Base-by-base conservation (phyloP, 2,888 invertebrate species). In the Zygaena filipendulae region DNA sequence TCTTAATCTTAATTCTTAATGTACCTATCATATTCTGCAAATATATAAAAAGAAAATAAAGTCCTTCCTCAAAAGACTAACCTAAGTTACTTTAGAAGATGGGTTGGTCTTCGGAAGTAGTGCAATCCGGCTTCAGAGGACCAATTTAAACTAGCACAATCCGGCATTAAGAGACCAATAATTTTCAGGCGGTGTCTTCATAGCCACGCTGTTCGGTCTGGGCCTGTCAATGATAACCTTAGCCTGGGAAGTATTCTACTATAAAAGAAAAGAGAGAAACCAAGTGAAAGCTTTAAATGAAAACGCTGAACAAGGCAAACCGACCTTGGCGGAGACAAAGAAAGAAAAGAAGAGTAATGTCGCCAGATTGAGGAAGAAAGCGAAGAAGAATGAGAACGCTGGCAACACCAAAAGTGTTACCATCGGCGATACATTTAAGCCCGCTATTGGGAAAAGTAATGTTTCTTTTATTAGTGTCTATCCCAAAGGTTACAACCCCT, bases 171-270 rank as follows among this genome's bases (percentile, higher is more conserved):
- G n/a, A n/a, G n/a, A n/a, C n/a, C n/a, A n/a, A n/a, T n/a, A n/a
- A n/a, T 25, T 61, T 55, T 6, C 57, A 90, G 91, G 92, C 26
- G 95, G 95, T 0, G 94, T 95, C 0, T 95, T 95, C 52, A 94
- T 95, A 40, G 94, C 94, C 0, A 94, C 94, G 0, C 68, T 94
- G 0, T 90, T 92, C 52, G 95, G 95, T 0, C 62, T 95, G 3
- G 88, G 88, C 0, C 53, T 95, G 27, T 94, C 95, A 0, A 91
- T 95, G 90, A 58, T 92, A 1, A 92, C 93, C 0, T 61, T 95
- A 10, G 88, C 85, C 0, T 86, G 87, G 46, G 95, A 95, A 63
- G 89, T 95, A 0, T 75, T 91, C 33, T 92, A 91, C 48, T 91
- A 92, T 54, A 84, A 84, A 34, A 59, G 81, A 0, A 84, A 84